Percentiles rank a stretch among this genome's conserved stretches.
Evolutionary conservation across 2,888 invertebrate genomes (phyloP).

Genomic region (Corythucha ciliata): DNA sequence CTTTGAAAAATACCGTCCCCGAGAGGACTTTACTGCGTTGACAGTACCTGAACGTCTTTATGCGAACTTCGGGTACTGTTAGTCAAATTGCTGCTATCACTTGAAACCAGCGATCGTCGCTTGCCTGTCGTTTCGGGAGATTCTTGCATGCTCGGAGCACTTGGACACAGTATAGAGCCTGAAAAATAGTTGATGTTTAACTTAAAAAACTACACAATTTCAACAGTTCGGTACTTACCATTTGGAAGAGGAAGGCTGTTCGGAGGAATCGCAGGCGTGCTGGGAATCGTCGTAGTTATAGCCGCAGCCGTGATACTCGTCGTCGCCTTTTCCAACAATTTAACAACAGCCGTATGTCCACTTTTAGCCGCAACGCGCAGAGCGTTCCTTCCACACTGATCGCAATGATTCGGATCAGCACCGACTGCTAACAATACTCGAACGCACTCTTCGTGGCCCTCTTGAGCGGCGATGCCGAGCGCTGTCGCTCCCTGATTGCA

Average conservation of each 20-base stretch:
- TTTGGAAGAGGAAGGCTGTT: conserved; percentile 39
- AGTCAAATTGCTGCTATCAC: conserved; percentile 70
- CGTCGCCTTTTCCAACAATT: conserved; percentile 57
- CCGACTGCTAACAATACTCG: conserved; percentile 70
- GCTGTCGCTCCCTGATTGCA: conserved; percentile 95
- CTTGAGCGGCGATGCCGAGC: conserved; percentile 89
- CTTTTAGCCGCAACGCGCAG: conserved; percentile 84
- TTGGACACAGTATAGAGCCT: conserved; percentile 31
- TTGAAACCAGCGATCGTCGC: conserved; percentile 44
- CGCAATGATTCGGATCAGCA: conserved; percentile 75
- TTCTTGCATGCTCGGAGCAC: conserved; percentile 36
- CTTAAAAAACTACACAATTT: conserved; percentile 2
- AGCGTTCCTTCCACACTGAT: conserved; percentile 77
- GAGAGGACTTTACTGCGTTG: background rate
- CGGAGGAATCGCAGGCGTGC: conserved; percentile 22
- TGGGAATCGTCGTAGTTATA: too few relatives aligned
- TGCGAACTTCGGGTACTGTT: conserved; percentile 54
- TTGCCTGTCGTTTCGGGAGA: conserved; percentile 39
- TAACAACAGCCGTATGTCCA: conserved; percentile 76
- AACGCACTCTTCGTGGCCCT: conserved; percentile 89
- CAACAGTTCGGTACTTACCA: conserved; percentile 36
- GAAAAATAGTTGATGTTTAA: background rate
- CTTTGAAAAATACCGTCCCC: background rate
- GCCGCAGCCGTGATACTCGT: conserved; percentile 37
- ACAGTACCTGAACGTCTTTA: conserved; percentile 39